A percentile compares a stretch with the other conserved stretches of the same genome.
These are phyloP conservation scores for Spinus pinus DNA, from an alignment of 2,797 vertebrate species.

Conservation along the genomic window DNA sequence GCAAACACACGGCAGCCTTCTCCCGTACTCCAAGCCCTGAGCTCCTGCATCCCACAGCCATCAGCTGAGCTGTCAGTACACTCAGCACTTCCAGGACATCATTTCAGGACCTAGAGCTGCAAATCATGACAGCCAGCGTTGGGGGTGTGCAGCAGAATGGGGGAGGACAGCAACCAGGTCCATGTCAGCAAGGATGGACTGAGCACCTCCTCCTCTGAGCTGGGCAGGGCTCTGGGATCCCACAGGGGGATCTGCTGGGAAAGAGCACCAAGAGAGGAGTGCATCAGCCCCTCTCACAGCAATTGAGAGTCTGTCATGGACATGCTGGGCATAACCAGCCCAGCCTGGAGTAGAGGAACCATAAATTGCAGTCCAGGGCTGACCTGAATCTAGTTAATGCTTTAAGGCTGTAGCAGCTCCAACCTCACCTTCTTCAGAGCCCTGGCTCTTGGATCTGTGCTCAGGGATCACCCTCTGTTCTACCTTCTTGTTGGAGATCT, in stretches of 20 bases:
- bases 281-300: not conserved
- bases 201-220: not conserved
- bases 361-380: not conserved
- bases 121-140: not conserved
- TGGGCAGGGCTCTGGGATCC: not conserved
- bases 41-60: constrained; percentile 22
- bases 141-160: not conserved
- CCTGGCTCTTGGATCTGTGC: not conserved
- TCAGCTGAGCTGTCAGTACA: constrained; percentile 43
- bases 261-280: not conserved
- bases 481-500: not conserved
- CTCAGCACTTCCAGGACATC: constrained; percentile 36
- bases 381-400: not conserved
- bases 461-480: not conserved
- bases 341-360: too few relatives aligned
- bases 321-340: not conserved
- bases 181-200: not conserved
- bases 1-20: constrained; percentile 18
- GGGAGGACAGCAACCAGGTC: not conserved
- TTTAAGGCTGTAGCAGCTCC: not conserved
- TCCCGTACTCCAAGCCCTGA: not conserved
- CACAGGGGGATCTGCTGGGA: not conserved
- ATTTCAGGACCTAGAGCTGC: not conserved
- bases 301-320: not conserved
- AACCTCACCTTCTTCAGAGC: not conserved